Conservation (phyloP, 1,140 invertebrate species). For the honey bee (Apis mellifera) region DNA sequence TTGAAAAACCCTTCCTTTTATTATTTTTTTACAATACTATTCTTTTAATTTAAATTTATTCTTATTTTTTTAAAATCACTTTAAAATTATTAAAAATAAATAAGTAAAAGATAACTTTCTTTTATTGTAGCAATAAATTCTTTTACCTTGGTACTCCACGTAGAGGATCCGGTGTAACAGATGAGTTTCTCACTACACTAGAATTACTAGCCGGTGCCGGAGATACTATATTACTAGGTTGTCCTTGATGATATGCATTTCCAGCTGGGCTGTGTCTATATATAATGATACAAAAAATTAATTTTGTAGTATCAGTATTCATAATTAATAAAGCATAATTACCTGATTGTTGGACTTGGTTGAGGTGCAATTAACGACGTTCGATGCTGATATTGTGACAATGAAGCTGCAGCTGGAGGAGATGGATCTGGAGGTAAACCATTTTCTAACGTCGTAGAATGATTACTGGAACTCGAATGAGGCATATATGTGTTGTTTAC, state of each 20-base stretch:
- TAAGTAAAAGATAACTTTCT: too few relatives aligned
- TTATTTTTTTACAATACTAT: too few relatives aligned
- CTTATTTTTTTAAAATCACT: too few relatives aligned
- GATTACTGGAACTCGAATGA: slow-evolving; percentile 75
- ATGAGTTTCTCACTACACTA: slow-evolving; percentile 79
- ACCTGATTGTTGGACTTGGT: slow-evolving; percentile 82
- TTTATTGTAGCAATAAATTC: too few relatives aligned
- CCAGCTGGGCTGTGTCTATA: slow-evolving; percentile 77
- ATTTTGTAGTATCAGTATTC: slow-evolving; percentile 11
- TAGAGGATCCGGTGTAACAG: slow-evolving; percentile 78
- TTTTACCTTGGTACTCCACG: slow-evolving; percentile 77
- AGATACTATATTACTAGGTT: slow-evolving; percentile 77
- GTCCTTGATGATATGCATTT: slow-evolving; percentile 76
- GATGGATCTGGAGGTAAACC: slow-evolving; percentile 81
- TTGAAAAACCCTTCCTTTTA: too few relatives aligned
- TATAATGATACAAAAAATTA: background rate
- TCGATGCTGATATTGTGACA: slow-evolving; percentile 79
- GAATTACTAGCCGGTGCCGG: slow-evolving; percentile 75
- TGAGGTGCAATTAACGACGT: slow-evolving; percentile 77
- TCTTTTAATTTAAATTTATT: too few relatives aligned
- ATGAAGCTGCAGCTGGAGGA: slow-evolving; percentile 73
- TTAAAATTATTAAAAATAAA: too few relatives aligned
- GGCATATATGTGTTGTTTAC: slow-evolving; percentile 77
- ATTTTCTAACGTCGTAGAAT: slow-evolving; percentile 79
- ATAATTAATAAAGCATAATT: background rate